Base-by-base conservation (phyloP, 2,797 vertebrate genomes). In the Sebastes alutus region DNA sequence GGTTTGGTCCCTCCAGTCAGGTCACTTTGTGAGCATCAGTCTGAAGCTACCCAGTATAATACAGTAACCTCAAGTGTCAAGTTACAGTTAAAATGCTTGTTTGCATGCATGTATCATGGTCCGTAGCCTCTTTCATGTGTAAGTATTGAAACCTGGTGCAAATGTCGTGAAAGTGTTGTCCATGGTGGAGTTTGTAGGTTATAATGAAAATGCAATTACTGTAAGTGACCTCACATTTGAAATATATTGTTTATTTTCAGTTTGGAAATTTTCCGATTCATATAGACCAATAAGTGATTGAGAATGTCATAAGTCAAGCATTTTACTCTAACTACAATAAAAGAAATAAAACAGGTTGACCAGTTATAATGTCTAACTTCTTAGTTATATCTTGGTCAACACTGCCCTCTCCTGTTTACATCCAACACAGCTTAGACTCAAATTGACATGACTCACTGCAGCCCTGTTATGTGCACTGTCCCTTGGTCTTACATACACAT, bases 401-500 rank as follows among this genome's bases (percentile, higher is more conserved):
- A 92, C 90, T 94, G 93, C 91, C 93, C 90, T 91, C 93, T 92
- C 73, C 79, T 93, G 93, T 80, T 80, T 6, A 52, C 4, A 8
- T 20, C 9, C 52, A 56, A 12, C 52, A 35, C 30, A 58, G 22
- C 11, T n/a, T 8, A 0, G 32, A 42, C 32, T 58, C 14, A 70
- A 35, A 35, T n/a, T 32, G 2, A 13, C 38, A 29, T 20, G 42
- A 13, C 14, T 52, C 16, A 22, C 18, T n/a, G 18, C 10, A n/a
- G 20, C 9, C 30, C 18, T 30, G 59, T n/a, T 29, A 29, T 59
- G 25, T 63, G 11, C n/a, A 62, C 6, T 63, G n/a, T 27, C 63
- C 63, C 20, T 27, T 49, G 42, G 29, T 54, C 5, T 46, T 10
- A 2, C 12, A 54, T 23, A 38, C 5, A 52, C 18, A 67, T 30